A percentile compares a stretch with the other conserved stretches of the same genome.
Conservation (phyloP, 2,797 vertebrate species). For the Hyperoplus lanceolatus region DNA sequence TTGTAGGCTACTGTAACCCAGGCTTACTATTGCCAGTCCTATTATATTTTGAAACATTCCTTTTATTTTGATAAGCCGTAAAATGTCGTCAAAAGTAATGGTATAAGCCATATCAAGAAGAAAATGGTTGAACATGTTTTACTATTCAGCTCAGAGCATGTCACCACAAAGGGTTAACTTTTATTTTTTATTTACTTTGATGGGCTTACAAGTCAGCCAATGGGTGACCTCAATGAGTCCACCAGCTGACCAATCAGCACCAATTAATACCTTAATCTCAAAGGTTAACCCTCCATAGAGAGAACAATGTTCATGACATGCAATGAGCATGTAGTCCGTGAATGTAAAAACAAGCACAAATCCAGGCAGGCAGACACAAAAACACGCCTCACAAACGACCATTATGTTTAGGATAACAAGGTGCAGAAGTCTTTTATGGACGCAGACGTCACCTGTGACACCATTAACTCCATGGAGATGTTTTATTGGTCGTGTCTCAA, state of each 20-base stretch:
- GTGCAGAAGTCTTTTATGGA: background rate
- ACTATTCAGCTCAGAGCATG: too few relatives aligned
- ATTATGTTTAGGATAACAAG: background rate
- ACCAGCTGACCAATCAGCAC: background rate
- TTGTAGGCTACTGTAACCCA: too few relatives aligned
- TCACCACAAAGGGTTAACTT: too few relatives aligned
- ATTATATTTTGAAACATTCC: too few relatives aligned
- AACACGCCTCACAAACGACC: background rate
- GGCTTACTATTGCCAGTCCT: too few relatives aligned
- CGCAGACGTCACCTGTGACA: slow-evolving; percentile 5
- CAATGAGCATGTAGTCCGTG: background rate
- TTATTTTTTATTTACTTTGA: too few relatives aligned
- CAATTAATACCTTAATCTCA: background rate
- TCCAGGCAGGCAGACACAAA: background rate
- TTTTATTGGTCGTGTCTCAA: slow-evolving; percentile 16
- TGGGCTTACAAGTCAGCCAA: too few relatives aligned
- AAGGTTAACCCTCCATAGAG: background rate
- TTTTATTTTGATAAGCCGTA: too few relatives aligned
- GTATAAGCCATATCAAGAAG: too few relatives aligned
- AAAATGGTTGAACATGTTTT: too few relatives aligned
- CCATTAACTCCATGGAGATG: slow-evolving; percentile 18
- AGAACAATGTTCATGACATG: background rate
- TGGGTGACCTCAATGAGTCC: too few relatives aligned
- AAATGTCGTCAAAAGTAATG: too few relatives aligned
- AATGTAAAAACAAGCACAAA: background rate